Evolutionary conservation across 2,113 vertebrate species (phyloP), one percentile per base, ranked within the genome.

Genomic region (Takifugu flavidus): DNA sequence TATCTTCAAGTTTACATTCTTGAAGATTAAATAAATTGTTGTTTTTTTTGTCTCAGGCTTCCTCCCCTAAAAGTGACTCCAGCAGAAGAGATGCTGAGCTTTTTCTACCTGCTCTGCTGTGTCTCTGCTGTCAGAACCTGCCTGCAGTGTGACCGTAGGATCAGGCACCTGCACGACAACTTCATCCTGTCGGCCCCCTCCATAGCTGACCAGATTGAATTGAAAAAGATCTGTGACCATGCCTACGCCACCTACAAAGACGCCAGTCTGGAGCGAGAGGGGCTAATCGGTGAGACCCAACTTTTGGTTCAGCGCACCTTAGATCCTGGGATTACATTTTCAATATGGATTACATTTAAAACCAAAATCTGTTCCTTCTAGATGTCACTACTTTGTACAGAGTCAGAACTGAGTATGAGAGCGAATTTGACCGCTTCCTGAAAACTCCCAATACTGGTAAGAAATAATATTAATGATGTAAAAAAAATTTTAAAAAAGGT

Each of bases 331-430:
- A 31, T 25, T 51, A 26, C 10, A 8, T 26, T 20, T 25, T 27
- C 13, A 51, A 2, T 13, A 27, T 51, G 25, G 10, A 20, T 7
- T 26, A 20, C 13, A 49, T 49, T 4, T 20, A 20, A 6, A n/a
- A 15, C 46, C 3, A 49, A 49, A 8, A 1, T 49, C 5, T 15
- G 47, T 54, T 65, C 42, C 34, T 52, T 25, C 53, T 59, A 90
- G 90, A 90, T 76, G 65, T 72, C 15, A 90, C 86, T 31, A 90
- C 84, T 12, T 57, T 91, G 39, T 91, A 91, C 67, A 82, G 82
- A 76, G 87, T 59, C 50, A 77, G 69, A 53, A 89, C 88, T 4
- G 89, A 89, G 75, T 92, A 91, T 74, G 72, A 87, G 62, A 90
- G 63, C 73, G 89, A 90, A 77, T 89, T 89, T 54, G 15, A 79